These are phyloP conservation scores for Arrhamphus sclerolepis DNA, from an alignment of 2,797 vertebrate species.

Conservation along the genomic window DNA sequence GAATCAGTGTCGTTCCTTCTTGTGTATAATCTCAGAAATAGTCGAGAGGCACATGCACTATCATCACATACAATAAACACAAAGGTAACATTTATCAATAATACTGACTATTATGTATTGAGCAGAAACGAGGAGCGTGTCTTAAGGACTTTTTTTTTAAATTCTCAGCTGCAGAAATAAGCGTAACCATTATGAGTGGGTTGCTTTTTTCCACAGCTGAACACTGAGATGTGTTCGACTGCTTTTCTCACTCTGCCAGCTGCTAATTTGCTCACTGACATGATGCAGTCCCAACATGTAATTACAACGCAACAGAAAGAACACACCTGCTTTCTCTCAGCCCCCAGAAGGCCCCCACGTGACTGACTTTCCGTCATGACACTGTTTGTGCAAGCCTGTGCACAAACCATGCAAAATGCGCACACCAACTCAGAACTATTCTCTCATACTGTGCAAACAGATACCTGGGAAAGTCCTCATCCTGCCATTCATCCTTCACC, in stretches of 20 bases:
- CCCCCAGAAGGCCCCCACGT: slow-evolving; percentile 5
- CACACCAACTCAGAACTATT: neutral
- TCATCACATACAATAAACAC: no score
- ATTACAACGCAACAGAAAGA: slow-evolving; percentile 23
- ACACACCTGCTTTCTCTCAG: slow-evolving; percentile 56
- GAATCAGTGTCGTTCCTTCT: no score
- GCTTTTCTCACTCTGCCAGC: neutral
- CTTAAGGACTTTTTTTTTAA: no score
- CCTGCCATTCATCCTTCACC: slow-evolving; percentile 95
- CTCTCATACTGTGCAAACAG: neutral
- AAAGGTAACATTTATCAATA: no score
- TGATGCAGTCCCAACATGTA: slow-evolving; percentile 23
- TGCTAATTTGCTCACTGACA: slow-evolving; percentile 31
- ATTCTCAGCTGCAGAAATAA: slow-evolving; percentile 8
- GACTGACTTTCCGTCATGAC: slow-evolving; percentile 25
- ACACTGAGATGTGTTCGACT: slow-evolving; percentile 17
- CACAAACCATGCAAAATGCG: slow-evolving; percentile 24
- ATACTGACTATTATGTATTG: no score
- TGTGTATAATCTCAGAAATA: no score
- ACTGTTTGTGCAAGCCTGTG: slow-evolving; percentile 15
- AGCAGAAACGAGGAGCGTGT: no score
- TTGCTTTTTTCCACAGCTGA: slow-evolving; percentile 1
- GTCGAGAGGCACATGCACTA: no score
- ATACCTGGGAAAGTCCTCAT: slow-evolving; percentile 92
- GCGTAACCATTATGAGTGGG: neutral